These are phyloP conservation scores for Columbina picui DNA, from an alignment of 2,113 vertebrate genomes.

Conservation along the genomic window DNA sequence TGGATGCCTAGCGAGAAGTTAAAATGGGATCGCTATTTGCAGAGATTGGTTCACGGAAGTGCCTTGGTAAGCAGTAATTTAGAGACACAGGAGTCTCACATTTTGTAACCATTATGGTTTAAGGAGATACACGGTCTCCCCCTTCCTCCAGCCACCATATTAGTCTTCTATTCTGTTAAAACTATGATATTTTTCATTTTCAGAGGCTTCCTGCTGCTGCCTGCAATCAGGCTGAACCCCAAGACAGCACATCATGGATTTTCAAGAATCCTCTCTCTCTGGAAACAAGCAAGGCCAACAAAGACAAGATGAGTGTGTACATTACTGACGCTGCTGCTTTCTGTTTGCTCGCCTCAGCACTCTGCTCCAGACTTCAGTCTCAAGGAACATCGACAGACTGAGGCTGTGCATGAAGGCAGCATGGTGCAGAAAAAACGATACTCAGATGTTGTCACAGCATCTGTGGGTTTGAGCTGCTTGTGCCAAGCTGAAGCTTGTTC, in stretches of 20 bases:
- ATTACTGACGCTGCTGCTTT: background rate
- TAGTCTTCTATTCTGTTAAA: background rate
- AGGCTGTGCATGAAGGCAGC: background rate
- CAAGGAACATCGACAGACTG: background rate
- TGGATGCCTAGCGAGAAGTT: background rate
- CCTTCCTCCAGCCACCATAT: background rate
- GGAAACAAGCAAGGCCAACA: background rate
- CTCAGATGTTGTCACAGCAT: background rate
- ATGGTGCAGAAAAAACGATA: background rate
- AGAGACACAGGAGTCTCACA: background rate
- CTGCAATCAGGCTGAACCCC: background rate
- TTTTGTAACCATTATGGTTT: background rate
- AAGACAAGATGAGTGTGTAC: background rate
- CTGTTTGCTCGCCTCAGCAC: background rate
- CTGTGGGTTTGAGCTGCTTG: background rate
- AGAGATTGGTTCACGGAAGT: background rate
- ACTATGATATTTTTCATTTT: background rate
- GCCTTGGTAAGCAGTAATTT: slow-evolving; percentile 9
- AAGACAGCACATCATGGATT: background rate
- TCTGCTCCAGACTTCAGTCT: background rate
- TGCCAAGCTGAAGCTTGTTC: background rate
- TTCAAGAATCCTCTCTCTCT: background rate
- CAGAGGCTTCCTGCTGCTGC: background rate
- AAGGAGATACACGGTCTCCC: background rate
- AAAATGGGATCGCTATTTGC: background rate